These are phyloP conservation scores for Acronicta aceris DNA, from an alignment of 2,888 invertebrate genomes.

Conservation along the genomic window DNA sequence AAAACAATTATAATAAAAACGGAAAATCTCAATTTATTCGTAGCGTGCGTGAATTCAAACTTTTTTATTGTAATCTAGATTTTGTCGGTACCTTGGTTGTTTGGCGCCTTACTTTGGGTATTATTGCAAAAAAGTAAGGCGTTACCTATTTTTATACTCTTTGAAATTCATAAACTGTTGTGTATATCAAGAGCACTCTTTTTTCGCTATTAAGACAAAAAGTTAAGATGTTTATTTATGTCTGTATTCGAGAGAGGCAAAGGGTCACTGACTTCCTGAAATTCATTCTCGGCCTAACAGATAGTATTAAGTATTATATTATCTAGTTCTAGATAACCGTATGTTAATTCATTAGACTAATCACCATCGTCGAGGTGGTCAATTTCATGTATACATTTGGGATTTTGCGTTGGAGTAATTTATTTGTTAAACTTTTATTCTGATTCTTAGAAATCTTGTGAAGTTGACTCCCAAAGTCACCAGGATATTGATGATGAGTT, in stretches of 20 bases:
- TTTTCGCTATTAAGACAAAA: constrained; percentile 8
- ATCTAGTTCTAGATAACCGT: background rate
- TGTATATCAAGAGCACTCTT: constrained; percentile 20
- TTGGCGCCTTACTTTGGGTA: constrained; percentile 31
- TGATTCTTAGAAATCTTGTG: no score
- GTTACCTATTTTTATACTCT: constrained; percentile 34
- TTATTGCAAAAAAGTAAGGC: constrained; percentile 35
- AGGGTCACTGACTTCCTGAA: constrained; percentile 1
- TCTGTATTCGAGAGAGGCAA: background rate
- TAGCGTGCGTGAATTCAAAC: constrained; percentile 43
- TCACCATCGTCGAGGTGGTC: no score
- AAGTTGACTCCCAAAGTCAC: no score
- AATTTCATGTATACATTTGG: background rate
- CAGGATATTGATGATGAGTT: no score
- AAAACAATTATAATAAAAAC: constrained; percentile 54
- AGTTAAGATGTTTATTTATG: constrained; percentile 29
- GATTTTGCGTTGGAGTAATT: background rate
- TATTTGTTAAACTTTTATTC: no score
- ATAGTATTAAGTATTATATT: background rate
- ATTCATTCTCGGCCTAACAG: background rate
- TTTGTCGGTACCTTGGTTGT: constrained; percentile 27
- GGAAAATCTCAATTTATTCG: constrained; percentile 48
- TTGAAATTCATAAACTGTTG: constrained; percentile 28
- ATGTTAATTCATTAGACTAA: background rate
- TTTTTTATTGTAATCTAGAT: constrained; percentile 54